These are phyloP conservation scores for Eristalis arbustorum DNA, from an alignment of 2,888 invertebrate species.

Conservation along the genomic window DNA sequence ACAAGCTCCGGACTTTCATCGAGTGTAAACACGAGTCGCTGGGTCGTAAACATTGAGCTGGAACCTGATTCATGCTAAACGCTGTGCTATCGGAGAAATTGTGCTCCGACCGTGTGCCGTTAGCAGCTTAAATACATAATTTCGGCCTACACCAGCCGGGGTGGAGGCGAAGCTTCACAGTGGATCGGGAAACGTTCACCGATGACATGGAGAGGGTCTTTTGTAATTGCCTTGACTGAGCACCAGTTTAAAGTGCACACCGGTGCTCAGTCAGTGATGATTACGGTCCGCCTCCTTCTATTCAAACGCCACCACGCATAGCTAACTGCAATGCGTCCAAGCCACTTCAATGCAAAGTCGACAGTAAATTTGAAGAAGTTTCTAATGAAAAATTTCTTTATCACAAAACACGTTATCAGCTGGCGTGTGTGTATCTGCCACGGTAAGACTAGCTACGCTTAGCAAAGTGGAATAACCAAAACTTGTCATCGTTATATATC, in stretches of 20 bases:
- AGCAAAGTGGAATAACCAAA: neutral
- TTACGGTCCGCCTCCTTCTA: too few relatives aligned
- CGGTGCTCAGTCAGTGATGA: too few relatives aligned
- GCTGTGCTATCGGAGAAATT: neutral
- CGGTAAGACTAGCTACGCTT: neutral
- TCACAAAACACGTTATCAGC: neutral
- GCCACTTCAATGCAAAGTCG: neutral
- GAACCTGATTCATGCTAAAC: slow-evolving; percentile 31
- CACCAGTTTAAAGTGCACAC: too few relatives aligned
- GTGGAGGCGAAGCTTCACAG: neutral
- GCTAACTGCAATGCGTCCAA: neutral
- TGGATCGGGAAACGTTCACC: too few relatives aligned
- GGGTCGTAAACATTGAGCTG: slow-evolving; percentile 40
- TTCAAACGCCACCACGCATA: too few relatives aligned
- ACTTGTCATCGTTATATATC: neutral
- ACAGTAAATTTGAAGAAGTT: neutral
- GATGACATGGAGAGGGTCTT: too few relatives aligned
- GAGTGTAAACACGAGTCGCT: slow-evolving; percentile 16
- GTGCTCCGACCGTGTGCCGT: neutral
- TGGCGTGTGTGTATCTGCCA: neutral
- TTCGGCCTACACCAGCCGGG: neutral
- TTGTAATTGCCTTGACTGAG: too few relatives aligned
- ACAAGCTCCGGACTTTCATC: slow-evolving; percentile 49
- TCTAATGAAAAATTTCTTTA: neutral
- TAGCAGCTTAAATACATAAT: neutral